Percentiles rank a stretch among this genome's conserved stretches.
Conservation (phyloP, 2,113 vertebrate species). For the Rhinoderma darwinii region DNA sequence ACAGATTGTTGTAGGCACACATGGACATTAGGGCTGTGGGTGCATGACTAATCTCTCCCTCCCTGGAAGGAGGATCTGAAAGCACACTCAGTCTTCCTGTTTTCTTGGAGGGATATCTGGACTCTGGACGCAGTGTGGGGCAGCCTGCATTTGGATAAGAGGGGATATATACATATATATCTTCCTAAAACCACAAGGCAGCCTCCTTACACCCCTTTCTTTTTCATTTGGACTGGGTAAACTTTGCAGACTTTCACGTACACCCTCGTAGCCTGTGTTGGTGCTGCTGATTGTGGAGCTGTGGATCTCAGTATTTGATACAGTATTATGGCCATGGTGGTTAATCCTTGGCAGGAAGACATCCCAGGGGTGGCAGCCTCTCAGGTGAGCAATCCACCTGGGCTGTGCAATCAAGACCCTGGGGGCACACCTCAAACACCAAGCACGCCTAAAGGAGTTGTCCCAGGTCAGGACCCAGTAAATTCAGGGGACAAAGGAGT, state of each 20-base stretch:
- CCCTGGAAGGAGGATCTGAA: slow-evolving; percentile 34
- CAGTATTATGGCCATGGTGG: slow-evolving; percentile 86
- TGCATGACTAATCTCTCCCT: slow-evolving; percentile 31
- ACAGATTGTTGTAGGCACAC: slow-evolving; percentile 1
- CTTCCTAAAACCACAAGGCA: background rate
- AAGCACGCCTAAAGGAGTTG: slow-evolving; percentile 76
- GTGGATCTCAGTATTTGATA: slow-evolving; percentile 64
- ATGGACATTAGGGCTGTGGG: slow-evolving; percentile 33
- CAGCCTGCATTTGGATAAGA: slow-evolving; percentile 2
- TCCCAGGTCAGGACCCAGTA: slow-evolving; percentile 77
- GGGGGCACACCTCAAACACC: slow-evolving; percentile 68
- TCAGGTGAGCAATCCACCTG: slow-evolving; percentile 68
- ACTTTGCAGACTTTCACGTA: slow-evolving; percentile 7
- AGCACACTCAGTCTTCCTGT: slow-evolving; percentile 47
- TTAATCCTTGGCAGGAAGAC: slow-evolving; percentile 85
- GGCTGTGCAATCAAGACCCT: slow-evolving; percentile 80
- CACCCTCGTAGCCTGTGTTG: slow-evolving; percentile 62
- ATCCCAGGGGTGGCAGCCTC: slow-evolving; percentile 79
- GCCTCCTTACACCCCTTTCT: background rate
- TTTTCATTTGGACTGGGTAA: background rate
- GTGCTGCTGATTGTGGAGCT: slow-evolving; percentile 61
- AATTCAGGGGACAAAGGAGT: slow-evolving; percentile 77
- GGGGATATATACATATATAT: background rate
- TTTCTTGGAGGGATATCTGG: slow-evolving; percentile 36
- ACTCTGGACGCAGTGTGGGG: slow-evolving; percentile 65